Percentiles rank a stretch among this genome's conserved stretches.
Conservation (phyloP, 1,140 invertebrate genomes). For the Drosophila micromelanica region DNA sequence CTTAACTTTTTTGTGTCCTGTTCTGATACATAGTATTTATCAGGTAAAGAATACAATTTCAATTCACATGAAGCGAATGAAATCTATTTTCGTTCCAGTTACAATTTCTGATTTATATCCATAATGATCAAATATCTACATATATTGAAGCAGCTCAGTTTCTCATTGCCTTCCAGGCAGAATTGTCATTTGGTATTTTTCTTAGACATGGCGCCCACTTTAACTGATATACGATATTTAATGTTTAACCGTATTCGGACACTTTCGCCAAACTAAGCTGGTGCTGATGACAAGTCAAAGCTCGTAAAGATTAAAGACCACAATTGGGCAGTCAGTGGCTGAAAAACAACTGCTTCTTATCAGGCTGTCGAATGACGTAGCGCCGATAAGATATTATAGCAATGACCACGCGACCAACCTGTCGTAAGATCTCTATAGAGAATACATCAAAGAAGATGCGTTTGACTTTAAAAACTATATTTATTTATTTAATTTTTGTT, state of each 20-base stretch:
- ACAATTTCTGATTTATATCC: not conserved
- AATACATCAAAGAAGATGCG: not conserved
- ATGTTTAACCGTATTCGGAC: not conserved
- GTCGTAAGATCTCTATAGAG: not conserved
- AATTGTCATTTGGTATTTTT: conserved; percentile 7
- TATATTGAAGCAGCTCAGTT: not conserved
- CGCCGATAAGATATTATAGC: conserved; percentile 45
- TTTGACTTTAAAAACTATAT: too few species aligned
- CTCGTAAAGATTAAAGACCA: conserved; percentile 23
- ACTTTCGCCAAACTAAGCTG: not conserved
- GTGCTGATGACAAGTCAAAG: conserved; percentile 9
- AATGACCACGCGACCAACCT: conserved; percentile 37
- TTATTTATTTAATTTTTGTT: too few species aligned
- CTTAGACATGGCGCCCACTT: not conserved
- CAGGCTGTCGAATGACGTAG: conserved; percentile 35
- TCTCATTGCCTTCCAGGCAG: not conserved
- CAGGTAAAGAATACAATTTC: not conserved
- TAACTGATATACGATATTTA: conserved; percentile 2
- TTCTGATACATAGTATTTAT: too few species aligned
- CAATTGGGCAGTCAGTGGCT: not conserved
- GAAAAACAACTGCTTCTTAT: conserved; percentile 11
- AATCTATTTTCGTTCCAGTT: not conserved
- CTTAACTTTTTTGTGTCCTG: too few species aligned
- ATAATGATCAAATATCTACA: not conserved
- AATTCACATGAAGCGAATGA: not conserved